These are phyloP conservation scores for Eugnorisma glareosa DNA, from an alignment of 2,888 invertebrate species.

Conservation along the genomic window DNA sequence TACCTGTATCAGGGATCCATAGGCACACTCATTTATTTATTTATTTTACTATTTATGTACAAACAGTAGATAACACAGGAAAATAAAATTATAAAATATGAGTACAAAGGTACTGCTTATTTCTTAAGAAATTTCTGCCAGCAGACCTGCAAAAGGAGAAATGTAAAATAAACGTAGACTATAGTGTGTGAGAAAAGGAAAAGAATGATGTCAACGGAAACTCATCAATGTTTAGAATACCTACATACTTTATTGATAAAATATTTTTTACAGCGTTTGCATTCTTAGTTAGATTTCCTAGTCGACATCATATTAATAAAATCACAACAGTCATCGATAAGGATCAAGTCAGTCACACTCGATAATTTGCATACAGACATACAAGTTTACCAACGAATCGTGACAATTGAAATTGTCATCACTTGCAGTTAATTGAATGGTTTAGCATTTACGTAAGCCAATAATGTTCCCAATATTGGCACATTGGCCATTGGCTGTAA, in stretches of 20 bases:
- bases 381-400: neutral
- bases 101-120: too few species aligned
- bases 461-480: neutral
- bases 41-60: too few species aligned
- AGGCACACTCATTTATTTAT: too few species aligned
- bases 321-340: neutral
- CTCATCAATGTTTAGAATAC: too few species aligned
- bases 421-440: neutral
- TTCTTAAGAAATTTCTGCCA: too few species aligned
- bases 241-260: neutral
- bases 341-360: neutral
- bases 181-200: too few species aligned
- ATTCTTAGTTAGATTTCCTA: neutral
- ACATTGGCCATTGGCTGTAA: neutral
- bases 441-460: neutral
- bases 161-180: too few species aligned
- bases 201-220: too few species aligned
- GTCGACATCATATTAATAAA: neutral
- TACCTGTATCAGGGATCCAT: too few species aligned
- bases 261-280: neutral
- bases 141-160: too few species aligned
- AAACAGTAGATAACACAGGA: too few species aligned
- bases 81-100: too few species aligned
- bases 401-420: neutral
- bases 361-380: neutral